These are phyloP conservation scores for Equus przewalskii DNA, from an alignment of 2,113 vertebrate genomes.

Conservation along the genomic window DNA sequence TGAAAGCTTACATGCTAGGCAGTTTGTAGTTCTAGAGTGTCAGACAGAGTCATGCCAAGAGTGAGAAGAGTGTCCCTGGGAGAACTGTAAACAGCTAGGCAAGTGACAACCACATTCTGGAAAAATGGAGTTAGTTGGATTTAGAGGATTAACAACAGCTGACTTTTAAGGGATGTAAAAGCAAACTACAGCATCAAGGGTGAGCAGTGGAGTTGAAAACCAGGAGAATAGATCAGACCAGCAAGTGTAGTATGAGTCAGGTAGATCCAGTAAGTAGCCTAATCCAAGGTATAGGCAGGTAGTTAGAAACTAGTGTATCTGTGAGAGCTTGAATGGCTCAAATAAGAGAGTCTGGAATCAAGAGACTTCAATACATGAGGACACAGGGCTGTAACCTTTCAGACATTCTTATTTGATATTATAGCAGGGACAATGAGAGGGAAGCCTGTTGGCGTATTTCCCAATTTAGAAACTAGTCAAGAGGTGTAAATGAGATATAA, in stretches of 20 bases:
- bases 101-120: background rate
- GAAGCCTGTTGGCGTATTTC: background rate
- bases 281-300: background rate
- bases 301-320: background rate
- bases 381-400: background rate
- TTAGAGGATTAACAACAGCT: background rate
- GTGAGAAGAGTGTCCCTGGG: background rate
- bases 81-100: background rate
- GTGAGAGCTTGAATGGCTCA: background rate
- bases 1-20: background rate
- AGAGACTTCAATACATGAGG: background rate
- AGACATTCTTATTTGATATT: background rate
- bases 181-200: background rate
- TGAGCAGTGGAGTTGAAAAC: background rate
- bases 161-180: background rate
- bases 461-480: background rate
- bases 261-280: background rate
- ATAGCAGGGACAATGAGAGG: background rate
- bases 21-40: slow-evolving; percentile 1
- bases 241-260: background rate
- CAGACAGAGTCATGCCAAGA: background rate
- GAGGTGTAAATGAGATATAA: background rate
- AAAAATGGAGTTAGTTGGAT: slow-evolving; percentile 2
- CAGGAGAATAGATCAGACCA: background rate
- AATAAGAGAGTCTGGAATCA: background rate